phyloP scores from a whole-genome alignment of 2,113 vertebrate genomes.

The Otus sunia region DNA sequence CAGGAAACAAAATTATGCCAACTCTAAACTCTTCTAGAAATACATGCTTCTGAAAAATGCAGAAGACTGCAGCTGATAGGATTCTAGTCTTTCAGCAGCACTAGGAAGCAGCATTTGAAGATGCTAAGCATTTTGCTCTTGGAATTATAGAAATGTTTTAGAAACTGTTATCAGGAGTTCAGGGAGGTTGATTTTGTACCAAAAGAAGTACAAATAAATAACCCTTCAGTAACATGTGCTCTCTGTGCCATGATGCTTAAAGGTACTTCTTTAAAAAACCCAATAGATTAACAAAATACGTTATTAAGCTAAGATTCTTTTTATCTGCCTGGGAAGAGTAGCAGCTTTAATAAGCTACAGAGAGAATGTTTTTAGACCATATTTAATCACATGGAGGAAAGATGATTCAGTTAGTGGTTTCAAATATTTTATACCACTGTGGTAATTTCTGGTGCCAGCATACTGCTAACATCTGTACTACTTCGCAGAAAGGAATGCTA shows the following conservation, averaged over 20 bases:
- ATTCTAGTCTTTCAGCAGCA: neutral
- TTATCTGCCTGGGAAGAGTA: neutral
- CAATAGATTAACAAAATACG: neutral
- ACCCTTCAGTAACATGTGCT: rapidly evolving
- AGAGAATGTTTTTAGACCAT: neutral
- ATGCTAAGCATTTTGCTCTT: neutral
- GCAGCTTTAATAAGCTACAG: neutral
- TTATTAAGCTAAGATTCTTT: neutral
- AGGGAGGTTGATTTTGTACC: neutral
- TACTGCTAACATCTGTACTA: neutral
- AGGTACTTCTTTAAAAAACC: neutral
- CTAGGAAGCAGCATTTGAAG: neutral
- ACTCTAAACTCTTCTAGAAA: neutral
- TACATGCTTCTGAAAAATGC: neutral
- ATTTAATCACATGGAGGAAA: neutral
- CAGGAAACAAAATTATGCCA: neutral
- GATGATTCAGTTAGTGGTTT: neutral
- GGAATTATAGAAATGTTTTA: neutral
- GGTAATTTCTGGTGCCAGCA: constrained; percentile 5
- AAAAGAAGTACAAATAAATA: neutral
- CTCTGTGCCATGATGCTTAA: neutral
- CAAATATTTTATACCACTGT: neutral
- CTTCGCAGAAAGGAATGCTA: neutral
- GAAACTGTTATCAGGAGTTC: neutral
- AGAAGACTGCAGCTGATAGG: neutral